Base-by-base conservation (phyloP, 2,888 invertebrate genomes). In the Myopa testacea region DNA sequence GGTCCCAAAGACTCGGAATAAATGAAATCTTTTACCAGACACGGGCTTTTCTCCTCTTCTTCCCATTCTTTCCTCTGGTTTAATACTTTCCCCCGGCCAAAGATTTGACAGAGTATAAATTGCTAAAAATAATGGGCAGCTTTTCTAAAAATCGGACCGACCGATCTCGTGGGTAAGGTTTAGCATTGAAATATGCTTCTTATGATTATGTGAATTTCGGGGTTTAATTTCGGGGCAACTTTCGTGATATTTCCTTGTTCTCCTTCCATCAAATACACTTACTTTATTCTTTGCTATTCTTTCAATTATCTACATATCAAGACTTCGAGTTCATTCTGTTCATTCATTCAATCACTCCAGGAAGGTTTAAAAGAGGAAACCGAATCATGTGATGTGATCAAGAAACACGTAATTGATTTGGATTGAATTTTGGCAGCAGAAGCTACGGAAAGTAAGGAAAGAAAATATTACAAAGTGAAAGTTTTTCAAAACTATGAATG, bases 81-180 rank as follows among this genome's bases (percentile, higher is more conserved):
- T 26, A 5, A 12, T 12, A 7, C 63, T 63, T 63, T 63, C 34
- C 6, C 4, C 14, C 63, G 45, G 3, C 45, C 3, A 7, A 50
- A 69, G 68, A 26, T 69, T 69, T 50, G n/a, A 16, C 19, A 7
- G 50, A 50, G 40, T 14, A 69, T 45, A 69, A 69, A 69, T 45
- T 45, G 68, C 26, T 40, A n/a, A 19, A 69, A 69, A 69, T 69
- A 37, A 67, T 69, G 40, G 26, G 34, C 62, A 62, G 34, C 62
- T 19, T 62, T 45, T 62, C 26, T 62, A 62, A 26, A 62, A 10
- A n/a, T 62, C 26, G n/a, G 12, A 62, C 7, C 34, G 19, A 62
- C 26, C 26, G n/a, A 19, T 62, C 62, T 34, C 8, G 7, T 26
- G 62, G 34, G 62, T 1, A 26, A 19, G 26, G 26, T 26, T 62